Conservation (phyloP, 2,888 invertebrate species). For the Alcis repandata region DNA sequence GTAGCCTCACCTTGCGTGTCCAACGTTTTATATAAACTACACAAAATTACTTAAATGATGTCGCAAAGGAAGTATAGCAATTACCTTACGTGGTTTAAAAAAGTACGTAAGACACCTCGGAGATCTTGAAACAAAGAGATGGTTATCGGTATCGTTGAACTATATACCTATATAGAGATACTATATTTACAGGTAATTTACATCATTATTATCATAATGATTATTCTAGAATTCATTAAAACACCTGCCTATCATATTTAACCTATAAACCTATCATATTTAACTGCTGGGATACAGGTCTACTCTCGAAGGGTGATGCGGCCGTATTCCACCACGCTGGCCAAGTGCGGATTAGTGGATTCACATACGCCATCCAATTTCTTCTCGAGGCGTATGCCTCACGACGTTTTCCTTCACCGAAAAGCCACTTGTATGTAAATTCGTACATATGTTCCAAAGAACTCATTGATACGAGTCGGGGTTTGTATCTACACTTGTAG, state of each 20-base stretch:
- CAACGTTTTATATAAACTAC: conserved; percentile 78
- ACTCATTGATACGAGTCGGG: no score
- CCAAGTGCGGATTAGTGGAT: no score
- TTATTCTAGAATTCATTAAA: neutral
- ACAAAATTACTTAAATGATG: conserved; percentile 79
- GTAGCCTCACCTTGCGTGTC: conserved; percentile 65
- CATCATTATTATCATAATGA: conserved; percentile 2
- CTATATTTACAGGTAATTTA: neutral
- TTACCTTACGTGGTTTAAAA: conserved; percentile 64
- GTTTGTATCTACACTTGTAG: no score
- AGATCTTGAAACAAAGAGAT: conserved; percentile 37
- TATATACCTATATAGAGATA: neutral
- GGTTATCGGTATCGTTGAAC: conserved; percentile 39
- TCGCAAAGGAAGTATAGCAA: conserved; percentile 76
- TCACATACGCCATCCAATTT: no score
- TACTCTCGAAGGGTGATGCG: no score
- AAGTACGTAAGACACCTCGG: conserved; percentile 52
- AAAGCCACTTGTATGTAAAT: no score
- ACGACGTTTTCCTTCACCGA: no score
- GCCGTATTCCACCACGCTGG: no score
- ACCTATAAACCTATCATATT: no score
- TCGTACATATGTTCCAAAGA: no score
- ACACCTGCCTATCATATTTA: neutral
- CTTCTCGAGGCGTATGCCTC: no score
- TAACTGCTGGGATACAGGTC: no score